Base-by-base conservation (phyloP, 2,888 invertebrate species). In the Litoditis marina region DNA sequence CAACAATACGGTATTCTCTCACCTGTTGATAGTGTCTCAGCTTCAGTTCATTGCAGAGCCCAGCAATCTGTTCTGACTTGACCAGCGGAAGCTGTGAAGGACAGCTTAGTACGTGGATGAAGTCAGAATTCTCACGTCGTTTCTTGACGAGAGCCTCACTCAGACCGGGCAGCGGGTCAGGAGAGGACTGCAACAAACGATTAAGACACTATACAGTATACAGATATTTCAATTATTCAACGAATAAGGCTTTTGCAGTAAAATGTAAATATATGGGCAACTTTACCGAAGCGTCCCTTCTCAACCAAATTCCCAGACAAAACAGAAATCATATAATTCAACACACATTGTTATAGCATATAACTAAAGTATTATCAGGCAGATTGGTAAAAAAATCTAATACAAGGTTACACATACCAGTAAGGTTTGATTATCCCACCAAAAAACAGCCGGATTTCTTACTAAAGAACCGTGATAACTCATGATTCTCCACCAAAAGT, bases 1-100 rank as follows among this genome's bases (percentile, higher is more conserved):
- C n/a, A n/a, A n/a, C n/a, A n/a, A 27, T 4, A 60, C 28, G 0
- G 2, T 11, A 28, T 58, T 25, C 2, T 13, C 66, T 53, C 2
- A 68, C 68, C 55, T 76, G 51, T 53, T 81, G 81, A 61, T 81
- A 81, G 49, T 69, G 70, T 22, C 81, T 53, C 7, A 81, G 66
- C 51, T 73, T 53, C n/a, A 64, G 61, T 11, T 68, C 63, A 8
- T 68, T 63, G 28, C 66, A 52, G 34, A 82, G 71, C 8, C 69
- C 74, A 8, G 36, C 47, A 27, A 81, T 77, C 8, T 73, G 67
- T 11, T 32, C 51, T 25, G 56, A 49, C 13, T 36, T 30, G 7
- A 78, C 66, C 30, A 62, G 62, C 39, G 79, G 78, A 52, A 81
- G 65, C 32, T 61, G 65, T 16, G 64, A 66, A 0, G 80, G 80